phyloP scores from a whole-genome alignment of 2,113 vertebrate genomes.

The Leptocoma aspasia region DNA sequence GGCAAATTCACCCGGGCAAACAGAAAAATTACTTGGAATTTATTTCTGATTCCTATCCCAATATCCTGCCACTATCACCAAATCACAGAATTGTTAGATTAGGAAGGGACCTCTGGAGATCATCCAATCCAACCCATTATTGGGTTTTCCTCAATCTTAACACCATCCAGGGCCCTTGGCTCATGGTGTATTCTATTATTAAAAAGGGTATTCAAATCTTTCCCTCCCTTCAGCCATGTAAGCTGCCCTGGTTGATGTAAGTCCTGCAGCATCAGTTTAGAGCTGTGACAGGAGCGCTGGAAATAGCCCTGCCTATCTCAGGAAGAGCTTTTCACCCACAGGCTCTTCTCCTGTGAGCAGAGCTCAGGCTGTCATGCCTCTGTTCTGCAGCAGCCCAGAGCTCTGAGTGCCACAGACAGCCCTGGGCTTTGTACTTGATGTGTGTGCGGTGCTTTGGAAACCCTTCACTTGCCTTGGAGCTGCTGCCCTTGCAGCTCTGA shows the following conservation, averaged over 20 bases:
- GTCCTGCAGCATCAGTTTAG: background rate
- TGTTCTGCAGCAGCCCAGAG: background rate
- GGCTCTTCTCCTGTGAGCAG: background rate
- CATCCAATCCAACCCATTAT: background rate
- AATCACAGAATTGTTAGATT: background rate
- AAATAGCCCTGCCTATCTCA: background rate
- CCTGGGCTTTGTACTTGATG: background rate
- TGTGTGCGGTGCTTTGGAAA: background rate
- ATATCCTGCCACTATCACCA: background rate
- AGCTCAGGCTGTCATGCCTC: background rate
- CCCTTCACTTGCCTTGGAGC: background rate
- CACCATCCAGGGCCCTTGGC: background rate
- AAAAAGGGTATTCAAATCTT: background rate
- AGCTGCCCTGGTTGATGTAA: background rate
- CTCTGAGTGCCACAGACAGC: background rate
- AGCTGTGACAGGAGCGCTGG: background rate
- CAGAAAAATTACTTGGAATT: background rate
- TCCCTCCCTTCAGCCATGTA: background rate
- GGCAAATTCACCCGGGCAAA: background rate
- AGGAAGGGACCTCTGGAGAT: background rate
- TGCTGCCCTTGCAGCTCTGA: background rate
- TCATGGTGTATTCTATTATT: fast-evolving
- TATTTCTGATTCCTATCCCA: background rate
- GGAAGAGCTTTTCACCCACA: background rate
- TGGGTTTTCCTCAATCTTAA: background rate